Evolutionary conservation across 2,113 vertebrate species (phyloP), one percentile per base, ranked within the genome.

Genomic region (Monarcha castaneiventris): DNA sequence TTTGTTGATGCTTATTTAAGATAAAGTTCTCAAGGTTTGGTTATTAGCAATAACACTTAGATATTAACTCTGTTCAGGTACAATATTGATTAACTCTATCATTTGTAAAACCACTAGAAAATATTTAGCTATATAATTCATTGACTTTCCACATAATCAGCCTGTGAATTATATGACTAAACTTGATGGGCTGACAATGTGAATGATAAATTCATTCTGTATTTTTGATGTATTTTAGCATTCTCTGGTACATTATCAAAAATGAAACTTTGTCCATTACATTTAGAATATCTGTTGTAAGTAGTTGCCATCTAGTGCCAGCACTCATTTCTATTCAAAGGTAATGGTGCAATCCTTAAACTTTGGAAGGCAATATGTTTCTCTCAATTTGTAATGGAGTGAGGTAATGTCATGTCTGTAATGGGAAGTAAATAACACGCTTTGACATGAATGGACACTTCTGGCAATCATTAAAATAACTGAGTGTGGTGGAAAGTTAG

Each of bases 51-150:
- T 71, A 90, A 77, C 25, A 62, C 32, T 89, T 87, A 82, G 43
- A 95, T 54, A 90, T 80, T 93, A 94, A 56, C 62, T 92, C 61
- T 88, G 15, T 82, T 96, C 82, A 71, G 63, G 64, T 89, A 90
- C 69, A 82, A 75, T 97, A 97, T 92, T 97, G 94, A 97, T 96
- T 97, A 97, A 94, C 49, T 85, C 62, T 95, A 84, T 95, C 9
- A 33, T 97, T 97, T 87, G 76, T 96, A 58, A 74, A 92, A 67
- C 74, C 44, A 63, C 79, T 91, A 69, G 90, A 97, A 98, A 97
- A 97, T 97, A 96, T 96, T 98, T 97, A 95, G 66, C 85, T 95
- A 30, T 71, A 85, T 96, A 93, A 97, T 96, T 98, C 73, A 97
- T 93, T 97, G 89, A 93, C 87, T 97, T 96, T 96, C 67, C 56